phyloP scores from a whole-genome alignment of 2,113 vertebrate species.

The Corvus hawaiiensis region DNA sequence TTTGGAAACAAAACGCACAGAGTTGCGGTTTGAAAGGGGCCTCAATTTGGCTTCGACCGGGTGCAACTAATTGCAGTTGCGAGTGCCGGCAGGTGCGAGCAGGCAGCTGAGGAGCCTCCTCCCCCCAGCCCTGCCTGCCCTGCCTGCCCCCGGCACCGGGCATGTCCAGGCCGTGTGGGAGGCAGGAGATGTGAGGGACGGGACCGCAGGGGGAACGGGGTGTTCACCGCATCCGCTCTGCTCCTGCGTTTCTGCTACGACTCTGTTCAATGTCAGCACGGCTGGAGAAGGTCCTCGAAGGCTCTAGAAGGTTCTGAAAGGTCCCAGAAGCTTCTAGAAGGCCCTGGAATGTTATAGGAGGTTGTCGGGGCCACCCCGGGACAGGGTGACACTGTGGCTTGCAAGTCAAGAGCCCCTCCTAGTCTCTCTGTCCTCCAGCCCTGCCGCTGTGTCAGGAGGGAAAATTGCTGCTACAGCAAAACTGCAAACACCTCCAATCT shows the following conservation, averaged over 20 bases:
- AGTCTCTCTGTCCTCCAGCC: neutral
- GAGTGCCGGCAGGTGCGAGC: conserved; percentile 27
- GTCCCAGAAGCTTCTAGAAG: neutral
- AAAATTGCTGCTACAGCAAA: neutral
- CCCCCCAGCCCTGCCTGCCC: neutral
- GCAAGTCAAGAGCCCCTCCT: rapidly evolving
- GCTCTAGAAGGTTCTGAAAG: neutral
- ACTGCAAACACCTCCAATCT: rapidly evolving
- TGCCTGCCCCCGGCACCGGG: neutral
- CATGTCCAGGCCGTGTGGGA: neutral
- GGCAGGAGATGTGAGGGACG: rapidly evolving
- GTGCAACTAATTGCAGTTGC: conserved; percentile 47
- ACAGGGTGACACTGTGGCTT: neutral
- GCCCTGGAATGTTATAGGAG: neutral
- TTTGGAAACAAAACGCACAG: conserved; percentile 51
- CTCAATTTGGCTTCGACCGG: conserved; percentile 42
- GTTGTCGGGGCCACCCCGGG: rapidly evolving
- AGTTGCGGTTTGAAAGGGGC: conserved; percentile 42
- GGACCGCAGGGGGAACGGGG: rapidly evolving
- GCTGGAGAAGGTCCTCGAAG: neutral
- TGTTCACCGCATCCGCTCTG: rapidly evolving
- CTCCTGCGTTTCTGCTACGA: rapidly evolving
- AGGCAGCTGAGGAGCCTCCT: conserved; percentile 27
- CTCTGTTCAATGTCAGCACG: rapidly evolving
- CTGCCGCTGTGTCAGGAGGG: rapidly evolving